These are phyloP conservation scores for Portunus trituberculatus DNA, from an alignment of 1,140 invertebrate genomes.

Conservation along the genomic window DNA sequence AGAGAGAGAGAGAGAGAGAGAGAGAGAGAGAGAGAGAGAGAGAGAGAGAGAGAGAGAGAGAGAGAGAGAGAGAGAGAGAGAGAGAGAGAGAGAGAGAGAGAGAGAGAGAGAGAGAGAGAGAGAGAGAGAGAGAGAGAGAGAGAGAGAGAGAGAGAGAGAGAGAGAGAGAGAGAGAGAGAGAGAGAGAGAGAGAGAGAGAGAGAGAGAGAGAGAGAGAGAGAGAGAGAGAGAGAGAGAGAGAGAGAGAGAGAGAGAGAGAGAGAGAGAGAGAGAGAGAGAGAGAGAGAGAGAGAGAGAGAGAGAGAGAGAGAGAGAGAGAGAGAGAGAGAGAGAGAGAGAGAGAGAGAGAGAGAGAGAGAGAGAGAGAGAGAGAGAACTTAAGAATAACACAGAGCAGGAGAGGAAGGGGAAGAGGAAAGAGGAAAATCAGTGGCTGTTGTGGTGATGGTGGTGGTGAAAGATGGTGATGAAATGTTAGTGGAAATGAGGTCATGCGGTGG, in stretches of 20 bases:
- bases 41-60: neutral
- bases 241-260: neutral
- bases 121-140: neutral
- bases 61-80: neutral
- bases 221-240: neutral
- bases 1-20: neutral
- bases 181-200: neutral
- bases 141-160: neutral
- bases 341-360: constrained; percentile 11
- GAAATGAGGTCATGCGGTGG: no score
- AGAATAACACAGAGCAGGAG: neutral
- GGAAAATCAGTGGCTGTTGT: neutral
- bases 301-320: constrained; percentile 11
- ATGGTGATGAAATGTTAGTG: no score
- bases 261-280: constrained; percentile 11
- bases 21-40: neutral
- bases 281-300: constrained; percentile 11
- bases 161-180: neutral
- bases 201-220: neutral
- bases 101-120: neutral
- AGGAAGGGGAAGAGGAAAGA: neutral
- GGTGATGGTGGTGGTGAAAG: no score
- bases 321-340: constrained; percentile 11
- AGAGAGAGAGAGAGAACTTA: neutral
- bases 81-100: neutral